Evolutionary conservation across 2,888 invertebrate genomes (phyloP).

Genomic region (Falcaria lacertinaria): DNA sequence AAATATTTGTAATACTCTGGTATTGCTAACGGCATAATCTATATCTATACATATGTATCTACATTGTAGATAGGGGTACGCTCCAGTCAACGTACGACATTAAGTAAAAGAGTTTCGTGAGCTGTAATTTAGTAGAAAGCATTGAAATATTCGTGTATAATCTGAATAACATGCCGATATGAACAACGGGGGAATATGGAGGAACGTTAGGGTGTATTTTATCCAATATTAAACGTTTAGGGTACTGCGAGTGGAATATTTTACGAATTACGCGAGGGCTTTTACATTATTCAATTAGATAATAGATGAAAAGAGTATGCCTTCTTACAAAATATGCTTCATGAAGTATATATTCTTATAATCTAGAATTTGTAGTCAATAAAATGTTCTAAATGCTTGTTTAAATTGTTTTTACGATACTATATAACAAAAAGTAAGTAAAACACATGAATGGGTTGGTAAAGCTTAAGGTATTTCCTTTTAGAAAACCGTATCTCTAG

Average conservation of each 20-base stretch:
- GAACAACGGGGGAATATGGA: constrained; percentile 75
- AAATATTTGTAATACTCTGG: constrained; percentile 14
- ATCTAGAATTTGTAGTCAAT: too few relatives aligned
- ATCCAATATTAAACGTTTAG: constrained; percentile 78
- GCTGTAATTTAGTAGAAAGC: constrained; percentile 79
- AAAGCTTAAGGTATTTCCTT: too few relatives aligned
- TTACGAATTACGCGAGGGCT: constrained; percentile 66
- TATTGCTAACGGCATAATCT: constrained; percentile 33
- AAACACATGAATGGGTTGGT: too few relatives aligned
- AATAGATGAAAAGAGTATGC: constrained; percentile 48
- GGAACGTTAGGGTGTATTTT: constrained; percentile 72
- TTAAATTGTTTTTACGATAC: too few relatives aligned
- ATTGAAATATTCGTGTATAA: constrained; percentile 80
- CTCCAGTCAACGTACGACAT: constrained; percentile 51
- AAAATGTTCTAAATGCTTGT: too few relatives aligned
- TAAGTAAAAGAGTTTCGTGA: constrained; percentile 74
- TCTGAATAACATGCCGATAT: constrained; percentile 80
- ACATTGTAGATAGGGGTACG: constrained; percentile 23
- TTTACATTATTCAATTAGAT: constrained; percentile 70
- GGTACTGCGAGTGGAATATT: constrained; percentile 68
- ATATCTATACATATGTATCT: too few relatives aligned
- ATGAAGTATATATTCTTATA: too few relatives aligned
- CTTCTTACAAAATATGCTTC: constrained; percentile 30
- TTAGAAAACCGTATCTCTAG: too few relatives aligned
- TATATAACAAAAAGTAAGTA: too few relatives aligned